Base-by-base conservation (phyloP, 2,113 vertebrate genomes). In the Rhinichthys klamathensis region DNA sequence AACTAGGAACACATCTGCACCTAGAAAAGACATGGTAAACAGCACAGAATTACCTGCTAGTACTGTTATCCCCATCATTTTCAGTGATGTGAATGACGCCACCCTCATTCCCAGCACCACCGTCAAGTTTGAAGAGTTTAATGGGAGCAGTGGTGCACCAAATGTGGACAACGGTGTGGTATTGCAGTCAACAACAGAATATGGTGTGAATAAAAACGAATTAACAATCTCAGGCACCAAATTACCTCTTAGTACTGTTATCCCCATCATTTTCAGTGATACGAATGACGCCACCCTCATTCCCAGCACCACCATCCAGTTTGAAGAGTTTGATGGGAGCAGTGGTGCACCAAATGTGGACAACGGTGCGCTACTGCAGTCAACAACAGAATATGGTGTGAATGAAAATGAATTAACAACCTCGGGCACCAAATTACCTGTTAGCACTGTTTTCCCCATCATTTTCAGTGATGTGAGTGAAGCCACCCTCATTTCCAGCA, bases 41-140 rank as follows among this genome's bases (percentile, higher is more conserved):
- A 87, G 30, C 51, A 84, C 38, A 54, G 73, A 51, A 30, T 49
- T 81, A 65, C n/a, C 79, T 23, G n/a, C 63, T 27, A 85, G 72
- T 11, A 41, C 25, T 67, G 11, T 30, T 38, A 6, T 9, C 30
- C 27, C 25, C 7, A 25, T 70, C 5, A 82, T 63, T 23, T 13
- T 35, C 27, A 13, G 32, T 4, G 35, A 75, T 56, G 51, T 51
- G 78, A 44, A 87, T 38, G 13, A 13, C 1, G 74, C 63, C 10
- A 81, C 51, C 81, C 75, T 70, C 89, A 91, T 16, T 89, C 88
- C 91, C 11, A 91, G 87, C 60, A 88, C 80, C 56, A 90, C 85
- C 1, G 12, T 73, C 13, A 16, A 88, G 0, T 87, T 87, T 54
- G 78, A 65, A 35, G 91, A 92, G 8, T 41, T 73, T 54, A 58